Evolutionary conservation across 2,888 invertebrate genomes (phyloP).

Genomic region (Ophonus ardosiacus): DNA sequence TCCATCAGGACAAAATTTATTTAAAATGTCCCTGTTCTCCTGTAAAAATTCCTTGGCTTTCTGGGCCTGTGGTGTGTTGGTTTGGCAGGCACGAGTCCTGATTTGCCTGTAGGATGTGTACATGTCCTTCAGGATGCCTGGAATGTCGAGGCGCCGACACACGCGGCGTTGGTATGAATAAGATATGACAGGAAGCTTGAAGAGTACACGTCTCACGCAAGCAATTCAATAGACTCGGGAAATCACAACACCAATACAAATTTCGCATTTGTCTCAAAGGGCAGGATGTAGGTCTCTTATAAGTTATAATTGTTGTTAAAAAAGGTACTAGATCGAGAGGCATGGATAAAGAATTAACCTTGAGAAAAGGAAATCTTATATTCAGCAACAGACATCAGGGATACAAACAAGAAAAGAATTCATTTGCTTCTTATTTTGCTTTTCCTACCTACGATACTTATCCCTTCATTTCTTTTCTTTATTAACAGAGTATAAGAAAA

Average conservation of each 20-base stretch:
- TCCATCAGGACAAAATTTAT: not conserved
- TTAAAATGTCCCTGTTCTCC: not conserved
- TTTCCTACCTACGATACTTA: too few relatives aligned
- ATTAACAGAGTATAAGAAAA: too few relatives aligned
- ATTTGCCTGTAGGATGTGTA: slow-evolving; percentile 51
- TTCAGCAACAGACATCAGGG: too few relatives aligned
- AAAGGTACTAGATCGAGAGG: too few relatives aligned
- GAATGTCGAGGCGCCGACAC: slow-evolving; percentile 45
- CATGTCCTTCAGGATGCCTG: slow-evolving; percentile 61
- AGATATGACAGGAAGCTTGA: slow-evolving; percentile 58
- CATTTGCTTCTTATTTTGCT: too few relatives aligned
- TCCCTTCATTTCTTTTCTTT: too few relatives aligned
- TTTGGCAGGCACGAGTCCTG: slow-evolving; percentile 53
- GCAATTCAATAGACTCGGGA: not conserved
- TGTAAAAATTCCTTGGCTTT: not conserved
- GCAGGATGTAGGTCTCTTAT: too few relatives aligned
- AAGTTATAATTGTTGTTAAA: too few relatives aligned
- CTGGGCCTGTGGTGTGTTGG: slow-evolving; percentile 31
- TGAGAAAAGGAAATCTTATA: too few relatives aligned
- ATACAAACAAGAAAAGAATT: too few relatives aligned
- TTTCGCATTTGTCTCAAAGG: not conserved
- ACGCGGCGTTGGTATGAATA: slow-evolving; percentile 55
- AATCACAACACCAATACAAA: not conserved
- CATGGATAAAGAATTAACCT: too few relatives aligned
- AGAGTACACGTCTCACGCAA: not conserved